Evolutionary conservation across 2,797 vertebrate genomes (phyloP).

Genomic region (Lacerta agilis): DNA sequence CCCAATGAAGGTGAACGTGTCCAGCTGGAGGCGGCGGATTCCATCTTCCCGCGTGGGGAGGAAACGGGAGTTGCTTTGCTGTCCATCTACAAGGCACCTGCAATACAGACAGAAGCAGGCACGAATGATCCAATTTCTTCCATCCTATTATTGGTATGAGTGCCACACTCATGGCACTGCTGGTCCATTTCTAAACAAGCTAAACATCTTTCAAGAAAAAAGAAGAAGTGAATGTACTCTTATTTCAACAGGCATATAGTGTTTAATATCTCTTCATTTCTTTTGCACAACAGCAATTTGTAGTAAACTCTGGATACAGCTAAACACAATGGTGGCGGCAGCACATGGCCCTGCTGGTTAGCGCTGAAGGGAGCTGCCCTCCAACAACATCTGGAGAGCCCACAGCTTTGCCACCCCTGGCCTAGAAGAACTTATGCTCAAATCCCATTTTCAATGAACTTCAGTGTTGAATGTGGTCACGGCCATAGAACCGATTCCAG

Average conservation of each 20-base stretch:
- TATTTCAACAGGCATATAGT: background rate
- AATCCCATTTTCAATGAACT: background rate
- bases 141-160: background rate
- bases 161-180: background rate
- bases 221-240: too few species aligned
- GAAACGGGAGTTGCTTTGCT: conserved; percentile 8
- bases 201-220: background rate
- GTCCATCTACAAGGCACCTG: conserved; percentile 43
- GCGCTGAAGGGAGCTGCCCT: background rate
- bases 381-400: background rate
- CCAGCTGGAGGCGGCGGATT: conserved; percentile 51
- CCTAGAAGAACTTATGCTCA: background rate
- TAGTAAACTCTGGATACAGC: background rate
- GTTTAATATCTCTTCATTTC: background rate
- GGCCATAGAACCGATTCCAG: background rate
- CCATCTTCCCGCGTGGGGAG: background rate
- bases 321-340: background rate
- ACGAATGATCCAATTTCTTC: fast-evolving
- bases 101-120: background rate
- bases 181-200: background rate
- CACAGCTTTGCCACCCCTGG: background rate
- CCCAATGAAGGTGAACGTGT: conserved; percentile 24
- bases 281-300: background rate
- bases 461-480: background rate
- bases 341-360: too few species aligned